Evolutionary conservation across 2,797 vertebrate species (phyloP).

Genomic region (Mus spretus): DNA sequence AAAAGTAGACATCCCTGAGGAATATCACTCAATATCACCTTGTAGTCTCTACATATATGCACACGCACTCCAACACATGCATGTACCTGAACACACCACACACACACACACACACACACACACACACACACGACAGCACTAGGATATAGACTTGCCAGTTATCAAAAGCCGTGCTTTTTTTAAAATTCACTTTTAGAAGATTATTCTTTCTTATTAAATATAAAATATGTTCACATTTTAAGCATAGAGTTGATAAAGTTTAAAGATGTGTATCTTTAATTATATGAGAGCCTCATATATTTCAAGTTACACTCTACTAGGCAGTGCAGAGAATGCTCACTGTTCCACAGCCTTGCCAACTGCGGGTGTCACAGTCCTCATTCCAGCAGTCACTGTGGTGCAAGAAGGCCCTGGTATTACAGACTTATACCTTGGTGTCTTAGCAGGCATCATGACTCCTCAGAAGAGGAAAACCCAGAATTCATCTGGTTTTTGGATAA

Average conservation of each 20-base stretch:
- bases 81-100: neutral
- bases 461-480: neutral
- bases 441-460: neutral
- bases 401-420: neutral
- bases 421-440: neutral
- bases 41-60: neutral
- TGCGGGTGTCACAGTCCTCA: neutral
- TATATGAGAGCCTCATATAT: neutral
- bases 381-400: neutral
- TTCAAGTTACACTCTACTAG: neutral
- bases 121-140: neutral
- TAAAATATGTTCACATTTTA: slow-evolving; percentile 43
- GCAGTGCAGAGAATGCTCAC: neutral
- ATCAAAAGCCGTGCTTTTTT: neutral
- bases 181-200: neutral
- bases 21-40: neutral
- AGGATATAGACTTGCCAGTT: neutral
- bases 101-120: neutral
- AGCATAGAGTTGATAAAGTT: neutral
- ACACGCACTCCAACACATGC: neutral
- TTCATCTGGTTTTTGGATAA: slow-evolving; percentile 1
- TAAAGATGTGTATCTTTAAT: neutral
- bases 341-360: neutral
- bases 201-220: neutral
- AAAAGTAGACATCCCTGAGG: neutral